Base-by-base conservation (phyloP, 2,888 invertebrate species). In the Ramazzottius varieornatus region DNA sequence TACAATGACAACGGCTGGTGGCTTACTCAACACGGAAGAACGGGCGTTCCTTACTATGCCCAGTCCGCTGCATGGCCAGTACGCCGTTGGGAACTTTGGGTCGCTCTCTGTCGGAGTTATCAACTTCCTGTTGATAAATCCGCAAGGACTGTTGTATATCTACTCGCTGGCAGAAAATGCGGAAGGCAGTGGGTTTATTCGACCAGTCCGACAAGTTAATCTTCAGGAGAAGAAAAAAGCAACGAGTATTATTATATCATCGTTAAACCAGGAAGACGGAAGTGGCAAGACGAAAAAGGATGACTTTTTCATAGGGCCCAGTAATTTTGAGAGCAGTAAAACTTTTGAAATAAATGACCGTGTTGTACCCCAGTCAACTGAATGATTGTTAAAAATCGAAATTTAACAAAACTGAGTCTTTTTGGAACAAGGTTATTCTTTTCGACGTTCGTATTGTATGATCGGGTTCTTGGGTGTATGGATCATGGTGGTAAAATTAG, bases 401-500 rank as follows among this genome's bases (percentile, higher is more conserved):
- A n/a, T n/a, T n/a, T n/a, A n/a, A n/a, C n/a, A n/a, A n/a, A n/a
- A n/a, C n/a, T n/a, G n/a, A n/a, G n/a, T n/a, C n/a, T n/a, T n/a
- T n/a, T n/a, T n/a, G n/a, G n/a, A n/a, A n/a, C n/a, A n/a, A n/a
- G n/a, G n/a, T 29, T 29, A 29, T 8, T 54, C 29, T 24, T 24
- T 8, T 32, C 64, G 16, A 4, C 2, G 33, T 64, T 64, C 20
- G 32, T 72, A 73, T 2, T 66, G 64, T 40, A 73, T 71, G 64
- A 73, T 63, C 32, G 73, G 72, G 33, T 71, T 66, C 20, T 68
- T 65, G 2, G 73, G 73, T 0, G 73, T 73, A 67, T 73, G 73
- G 63, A 73, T 73, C 73, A 73, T 73, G 29, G 72, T 73, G 32
- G 69, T 67, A 66, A 69, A 70, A 67, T 73, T 70, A 32, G 72